Base-by-base conservation (phyloP, 2,113 vertebrate genomes). In the Oreotrochilus melanogaster region DNA sequence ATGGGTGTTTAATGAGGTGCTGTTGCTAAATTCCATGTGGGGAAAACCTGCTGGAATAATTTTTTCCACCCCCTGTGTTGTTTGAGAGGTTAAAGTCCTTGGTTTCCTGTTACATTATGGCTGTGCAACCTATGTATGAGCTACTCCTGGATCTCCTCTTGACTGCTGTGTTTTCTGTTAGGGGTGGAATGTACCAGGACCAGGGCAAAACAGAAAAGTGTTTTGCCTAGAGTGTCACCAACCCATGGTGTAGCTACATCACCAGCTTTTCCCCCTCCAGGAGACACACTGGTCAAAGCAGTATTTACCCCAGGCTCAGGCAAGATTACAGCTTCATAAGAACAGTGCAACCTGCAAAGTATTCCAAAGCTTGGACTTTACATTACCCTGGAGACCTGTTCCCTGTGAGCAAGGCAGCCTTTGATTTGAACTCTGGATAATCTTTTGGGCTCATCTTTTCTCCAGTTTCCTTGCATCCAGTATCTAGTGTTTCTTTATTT, bases 201-300 rank as follows among this genome's bases (percentile, higher is more conserved):
- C 45, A 47, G 14, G 24, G 39, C 39, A 39, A 72, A 78, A 6
- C 17, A 70, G 31, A 50, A 18, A 45, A 88, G 8, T 3, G 18
- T 60, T 86, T 80, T 3, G 0, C 25, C 21, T 4, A 1, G 43
- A 16, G 18, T 30, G 1, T 7, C 1, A 1, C 10, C 27, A 73
- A 35, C 14, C 14, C 2, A 3, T 21, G 24, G 25, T n/a, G 18
- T 3, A 14, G 45, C 22, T 75, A 19, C 31, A 35, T 5, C 45
- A 62, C 6, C 45, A 66, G 21, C 21, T 75, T 27, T 6, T 19
- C 11, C 4, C 3, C 22, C 31, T 14, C 31, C 37, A 42, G 37
- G 23, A 42, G 4, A 28, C 33, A 28, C 53, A 35, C 30, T 78
- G 53, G 18, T 72, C 30, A 43, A 30, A 51, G 19, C 10, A 62